Conservation (phyloP, 2,797 vertebrate genomes). For the Pangasius djambal region DNA sequence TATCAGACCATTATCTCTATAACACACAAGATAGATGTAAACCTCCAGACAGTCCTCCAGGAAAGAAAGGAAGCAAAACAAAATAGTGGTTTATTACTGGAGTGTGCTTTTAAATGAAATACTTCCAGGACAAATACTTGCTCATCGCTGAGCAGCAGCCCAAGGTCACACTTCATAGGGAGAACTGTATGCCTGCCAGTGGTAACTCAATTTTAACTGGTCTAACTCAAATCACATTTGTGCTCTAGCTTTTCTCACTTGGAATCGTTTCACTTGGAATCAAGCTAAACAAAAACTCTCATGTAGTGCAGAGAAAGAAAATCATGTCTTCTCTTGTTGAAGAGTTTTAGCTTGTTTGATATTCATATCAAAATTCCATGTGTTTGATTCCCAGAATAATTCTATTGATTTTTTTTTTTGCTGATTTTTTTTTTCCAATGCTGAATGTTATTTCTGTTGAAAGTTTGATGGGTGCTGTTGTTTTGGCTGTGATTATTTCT, state of each 20-base stretch:
- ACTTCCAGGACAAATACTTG: constrained; percentile 23
- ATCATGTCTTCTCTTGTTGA: background rate
- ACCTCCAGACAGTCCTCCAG: background rate
- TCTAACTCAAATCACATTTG: background rate
- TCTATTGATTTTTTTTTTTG: constrained; percentile 61
- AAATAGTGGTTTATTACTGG: constrained; percentile 20
- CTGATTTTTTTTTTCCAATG: constrained; percentile 54
- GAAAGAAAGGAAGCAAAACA: constrained; percentile 1
- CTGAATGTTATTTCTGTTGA: constrained; percentile 60
- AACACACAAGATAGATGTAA: constrained; percentile 14
- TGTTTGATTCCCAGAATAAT: constrained; percentile 45
- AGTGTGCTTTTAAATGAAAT: constrained; percentile 39
- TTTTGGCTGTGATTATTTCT: constrained; percentile 62
- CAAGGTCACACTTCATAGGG: constrained; percentile 29
- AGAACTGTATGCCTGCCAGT: constrained; percentile 8
- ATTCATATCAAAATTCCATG: constrained; percentile 39
- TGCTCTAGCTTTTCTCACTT: background rate
- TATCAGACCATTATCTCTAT: constrained; percentile 19
- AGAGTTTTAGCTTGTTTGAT: constrained; percentile 23
- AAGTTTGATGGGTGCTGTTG: constrained; percentile 57
- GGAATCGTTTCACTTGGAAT: background rate
- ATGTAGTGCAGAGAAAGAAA: background rate
- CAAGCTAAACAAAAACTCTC: constrained; percentile 6
- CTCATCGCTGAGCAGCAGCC: background rate
- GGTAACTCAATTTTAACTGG: constrained; percentile 23